Base-by-base conservation (phyloP, 1,140 invertebrate genomes). In the Telenomus remus region DNA sequence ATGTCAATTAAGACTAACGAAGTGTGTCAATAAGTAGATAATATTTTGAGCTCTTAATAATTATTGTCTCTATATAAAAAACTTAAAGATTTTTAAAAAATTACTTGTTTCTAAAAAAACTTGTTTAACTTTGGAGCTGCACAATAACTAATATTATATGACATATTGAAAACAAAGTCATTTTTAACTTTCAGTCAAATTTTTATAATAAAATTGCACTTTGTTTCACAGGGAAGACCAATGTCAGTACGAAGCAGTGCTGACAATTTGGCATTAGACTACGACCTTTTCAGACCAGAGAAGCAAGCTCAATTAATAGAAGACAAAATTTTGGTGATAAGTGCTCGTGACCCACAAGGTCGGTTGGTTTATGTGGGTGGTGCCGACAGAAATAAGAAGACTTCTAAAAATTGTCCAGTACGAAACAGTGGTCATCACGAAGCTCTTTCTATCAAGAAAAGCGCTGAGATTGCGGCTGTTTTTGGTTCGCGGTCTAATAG, bases 391-490 rank as follows among this genome's bases (percentile, higher is more conserved):
- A 85, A 83, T 34, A 85, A 85, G 19, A 74, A 57, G 12, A 63
- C 70, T 1, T 57, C 57, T 13, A 86, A 83, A 33, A 74, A 78
- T 53, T 79, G 80, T 43, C 66, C 68, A 6, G 68, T 56, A 8
- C 66, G 82, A 74, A 65, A 77, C 11, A 74, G 77, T 19, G 82
- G 35, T 56, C 88, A 92, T 19, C 91, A 92, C 43, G 93, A 95
- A 79, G 93, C 94, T 0, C 86, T 96, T 0, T 94, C 94, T 19
- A 94, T 95, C 7, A 96, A 96, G 84, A 96, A 96, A 83, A 93
- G 93, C 9, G 94, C 95, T 0, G 95, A 96, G 85, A 95, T 95
- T 70, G 95, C 95, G 0, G 95, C 95, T 0, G 86, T 96, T 4
- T 96, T 96, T 82, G 93, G 84, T 0, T 78, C 75, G 0, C 73